Conservation (phyloP, 2,113 vertebrate species). For the Oryzias melastigma region DNA sequence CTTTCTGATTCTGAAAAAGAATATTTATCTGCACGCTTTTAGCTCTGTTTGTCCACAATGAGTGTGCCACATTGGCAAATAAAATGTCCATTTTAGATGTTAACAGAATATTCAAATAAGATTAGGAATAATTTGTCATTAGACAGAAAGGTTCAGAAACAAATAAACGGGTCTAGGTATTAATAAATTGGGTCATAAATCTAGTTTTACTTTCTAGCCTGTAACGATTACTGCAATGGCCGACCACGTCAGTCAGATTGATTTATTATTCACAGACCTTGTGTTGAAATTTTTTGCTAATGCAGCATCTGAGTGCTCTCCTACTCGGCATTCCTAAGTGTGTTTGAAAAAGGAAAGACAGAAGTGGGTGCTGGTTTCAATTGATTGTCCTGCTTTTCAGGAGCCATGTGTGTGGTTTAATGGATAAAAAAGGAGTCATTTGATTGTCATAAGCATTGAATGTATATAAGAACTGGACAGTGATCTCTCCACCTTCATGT, state of each 20-base stretch:
- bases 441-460: no score
- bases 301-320: slow-evolving; percentile 6
- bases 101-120: background rate
- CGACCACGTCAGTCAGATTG: slow-evolving; percentile 2
- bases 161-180: background rate
- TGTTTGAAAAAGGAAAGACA: background rate
- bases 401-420: no score
- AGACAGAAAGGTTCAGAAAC: background rate
- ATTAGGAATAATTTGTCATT: background rate
- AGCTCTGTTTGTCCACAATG: no score
- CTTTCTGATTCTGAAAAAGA: no score
- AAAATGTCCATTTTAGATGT: background rate
- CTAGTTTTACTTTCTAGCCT: slow-evolving; percentile 6
- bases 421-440: no score
- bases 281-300: slow-evolving; percentile 2
- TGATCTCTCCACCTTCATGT: no score
- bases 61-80: no score
- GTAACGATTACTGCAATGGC: slow-evolving; percentile 13
- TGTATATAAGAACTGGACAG: no score
- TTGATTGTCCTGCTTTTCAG: no score
- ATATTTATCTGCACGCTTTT: no score
- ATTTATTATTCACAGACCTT: slow-evolving; percentile 4
- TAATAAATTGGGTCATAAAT: slow-evolving; percentile 1
- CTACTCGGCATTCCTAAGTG: background rate
- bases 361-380: background rate